phyloP scores from a whole-genome alignment of 92 coral and sea anemone genomes.

The Anthopleura xanthogrammica region DNA sequence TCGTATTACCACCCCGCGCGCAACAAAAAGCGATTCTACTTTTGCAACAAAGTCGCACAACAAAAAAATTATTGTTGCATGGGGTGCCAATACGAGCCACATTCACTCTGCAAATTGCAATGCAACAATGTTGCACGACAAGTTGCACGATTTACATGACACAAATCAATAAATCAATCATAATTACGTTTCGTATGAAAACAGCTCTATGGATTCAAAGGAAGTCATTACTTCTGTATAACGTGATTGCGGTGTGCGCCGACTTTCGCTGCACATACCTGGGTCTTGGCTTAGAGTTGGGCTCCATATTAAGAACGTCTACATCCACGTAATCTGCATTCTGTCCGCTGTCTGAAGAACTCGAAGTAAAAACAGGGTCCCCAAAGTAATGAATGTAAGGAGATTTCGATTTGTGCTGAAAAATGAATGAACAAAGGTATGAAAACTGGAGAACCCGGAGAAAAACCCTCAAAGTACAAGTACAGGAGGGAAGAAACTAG shows the following conservation, averaged over 20 bases:
- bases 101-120: too few relatives aligned
- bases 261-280: slow-evolving; percentile 44
- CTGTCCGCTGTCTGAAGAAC: slow-evolving; percentile 23
- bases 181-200: too few relatives aligned
- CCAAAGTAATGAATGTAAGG: slow-evolving; percentile 78
- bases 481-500: too few relatives aligned
- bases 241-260: background rate
- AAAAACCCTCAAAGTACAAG: too few relatives aligned
- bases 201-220: background rate
- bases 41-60: too few relatives aligned
- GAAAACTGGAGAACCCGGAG: background rate
- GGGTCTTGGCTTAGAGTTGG: slow-evolving; percentile 67
- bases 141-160: too few relatives aligned
- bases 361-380: slow-evolving; percentile 11
- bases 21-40: too few relatives aligned
- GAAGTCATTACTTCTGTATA: background rate
- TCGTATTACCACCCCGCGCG: too few relatives aligned
- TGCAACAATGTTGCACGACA: too few relatives aligned
- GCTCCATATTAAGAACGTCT: slow-evolving; percentile 79
- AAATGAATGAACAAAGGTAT: background rate
- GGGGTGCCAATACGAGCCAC: too few relatives aligned
- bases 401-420: slow-evolving; percentile 87
- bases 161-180: too few relatives aligned
- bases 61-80: too few relatives aligned
- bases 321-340: slow-evolving; percentile 44